Evolutionary conservation across 2,797 vertebrate species (phyloP), one percentile per base, ranked within the genome.

Genomic region (Cyclura pinguis): DNA sequence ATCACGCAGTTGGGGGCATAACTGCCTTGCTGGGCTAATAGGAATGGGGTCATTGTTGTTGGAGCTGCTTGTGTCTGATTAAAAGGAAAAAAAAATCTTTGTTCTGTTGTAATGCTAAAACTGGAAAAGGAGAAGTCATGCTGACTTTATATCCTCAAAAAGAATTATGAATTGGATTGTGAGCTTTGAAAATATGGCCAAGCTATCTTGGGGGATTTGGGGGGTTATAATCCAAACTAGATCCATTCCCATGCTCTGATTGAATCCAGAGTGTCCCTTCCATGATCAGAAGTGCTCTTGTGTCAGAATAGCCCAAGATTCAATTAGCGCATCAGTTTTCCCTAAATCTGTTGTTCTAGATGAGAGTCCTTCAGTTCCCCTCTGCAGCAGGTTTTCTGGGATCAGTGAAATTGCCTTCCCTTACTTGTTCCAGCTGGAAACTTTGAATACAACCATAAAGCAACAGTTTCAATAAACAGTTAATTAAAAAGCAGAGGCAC

Each of bases 381-480:
- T 69, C 29, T 69, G 8, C 67, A 32, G 67, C 27, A 69, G 67
- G 32, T 69, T 69, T 69, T 69, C 55, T 59, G n/a, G 9, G 16
- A 3, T 3, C 20, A 72, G 73, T 14, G 14, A 12, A 77, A 42
- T 81, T 50, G 32, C 74, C 55, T 78, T 27, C 38, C 38, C 22
- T 32, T 14, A 2, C 52, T 47, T 83, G 22, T 16, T 64, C 20
- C 57, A 76, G 24, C 9, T n/a, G 29, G 24, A 24, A 57, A 20
- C n/a, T 62, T 35, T 89, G 72, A 8, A 64, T 62, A 20, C 4
- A 76, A 64, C 42, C 73, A 42, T 76, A 89, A 89, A 84, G 32
- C 72, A 86, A 86, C n/a, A 74, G 67, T 22, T 90, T 90, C 35
- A 86, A 81, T 81, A 74, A 90, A 86, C 38, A 35, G 62, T 52